A percentile compares a stretch with the other conserved stretches of the same genome.
Evolutionary conservation across 2,113 vertebrate species (phyloP).

Genomic region (Crocuta crocuta): DNA sequence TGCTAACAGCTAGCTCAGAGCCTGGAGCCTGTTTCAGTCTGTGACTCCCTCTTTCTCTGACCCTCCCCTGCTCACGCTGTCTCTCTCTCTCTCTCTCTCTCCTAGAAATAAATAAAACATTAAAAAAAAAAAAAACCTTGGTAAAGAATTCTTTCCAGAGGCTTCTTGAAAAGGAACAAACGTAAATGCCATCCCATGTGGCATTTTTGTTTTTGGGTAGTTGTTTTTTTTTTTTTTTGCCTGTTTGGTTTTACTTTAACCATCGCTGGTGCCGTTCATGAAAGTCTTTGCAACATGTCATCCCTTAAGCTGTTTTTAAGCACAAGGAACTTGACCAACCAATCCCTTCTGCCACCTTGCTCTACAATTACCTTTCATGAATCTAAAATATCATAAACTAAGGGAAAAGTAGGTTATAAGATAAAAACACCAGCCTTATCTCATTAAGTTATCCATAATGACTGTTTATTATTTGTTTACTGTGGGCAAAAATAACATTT

Average conservation of each 20-base stretch:
- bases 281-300: neutral
- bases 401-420: neutral
- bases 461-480: neutral
- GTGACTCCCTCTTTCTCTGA: no score
- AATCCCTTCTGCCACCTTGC: neutral
- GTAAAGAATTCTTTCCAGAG: neutral
- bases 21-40: no score
- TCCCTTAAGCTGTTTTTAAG: accelerated
- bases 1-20: no score
- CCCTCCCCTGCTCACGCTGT: no score
- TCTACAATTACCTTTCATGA: neutral
- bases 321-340: neutral
- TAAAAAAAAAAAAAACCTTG: neutral
- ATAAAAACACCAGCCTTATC: neutral
- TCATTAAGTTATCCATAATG: neutral
- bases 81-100: no score
- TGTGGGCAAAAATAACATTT: neutral
- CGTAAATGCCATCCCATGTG: accelerated
- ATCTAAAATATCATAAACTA: neutral
- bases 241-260: no score
- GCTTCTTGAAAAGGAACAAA: neutral
- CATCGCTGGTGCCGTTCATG: accelerated
- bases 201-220: no score
- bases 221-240: no score
- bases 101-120: no score